phyloP scores from a whole-genome alignment of 2,113 vertebrate genomes.

The Theropithecus gelada region DNA sequence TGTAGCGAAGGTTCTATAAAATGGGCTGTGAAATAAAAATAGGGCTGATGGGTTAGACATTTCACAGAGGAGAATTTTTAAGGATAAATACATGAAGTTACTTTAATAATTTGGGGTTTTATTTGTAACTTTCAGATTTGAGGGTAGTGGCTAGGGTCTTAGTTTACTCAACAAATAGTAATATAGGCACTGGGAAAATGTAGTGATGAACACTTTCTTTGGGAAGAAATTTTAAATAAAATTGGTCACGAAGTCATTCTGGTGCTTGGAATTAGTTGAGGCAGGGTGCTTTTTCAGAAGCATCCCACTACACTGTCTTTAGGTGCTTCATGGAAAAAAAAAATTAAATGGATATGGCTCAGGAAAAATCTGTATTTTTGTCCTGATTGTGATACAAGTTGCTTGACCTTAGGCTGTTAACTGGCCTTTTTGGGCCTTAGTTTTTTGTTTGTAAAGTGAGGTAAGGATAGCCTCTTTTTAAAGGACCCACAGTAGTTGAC shows the following conservation, averaged over 20 bases:
- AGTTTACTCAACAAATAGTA: background rate
- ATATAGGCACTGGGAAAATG: background rate
- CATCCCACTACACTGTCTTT: background rate
- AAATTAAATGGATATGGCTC: background rate
- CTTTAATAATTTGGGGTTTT: background rate
- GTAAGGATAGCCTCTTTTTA: background rate
- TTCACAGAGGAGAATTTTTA: background rate
- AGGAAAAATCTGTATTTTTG: background rate
- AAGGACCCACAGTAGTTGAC: background rate
- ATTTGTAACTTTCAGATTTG: background rate
- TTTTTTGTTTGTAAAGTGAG: background rate
- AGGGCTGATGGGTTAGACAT: background rate
- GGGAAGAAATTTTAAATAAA: conserved; percentile 2
- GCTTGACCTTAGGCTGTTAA: background rate
- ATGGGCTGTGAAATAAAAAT: conserved; percentile 4
- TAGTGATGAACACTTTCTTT: background rate
- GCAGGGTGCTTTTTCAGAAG: conserved; percentile 19
- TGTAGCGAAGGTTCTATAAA: background rate
- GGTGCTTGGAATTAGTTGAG: background rate
- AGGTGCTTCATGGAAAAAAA: background rate
- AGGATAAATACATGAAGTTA: background rate
- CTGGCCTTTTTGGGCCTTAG: background rate
- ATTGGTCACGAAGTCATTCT: background rate
- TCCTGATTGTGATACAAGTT: background rate
- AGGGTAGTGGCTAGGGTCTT: background rate